A percentile compares a stretch with the other conserved stretches of the same genome.
Evolutionary conservation across 2,113 vertebrate species (phyloP).

Genomic region (Stigmatopora nigra): DNA sequence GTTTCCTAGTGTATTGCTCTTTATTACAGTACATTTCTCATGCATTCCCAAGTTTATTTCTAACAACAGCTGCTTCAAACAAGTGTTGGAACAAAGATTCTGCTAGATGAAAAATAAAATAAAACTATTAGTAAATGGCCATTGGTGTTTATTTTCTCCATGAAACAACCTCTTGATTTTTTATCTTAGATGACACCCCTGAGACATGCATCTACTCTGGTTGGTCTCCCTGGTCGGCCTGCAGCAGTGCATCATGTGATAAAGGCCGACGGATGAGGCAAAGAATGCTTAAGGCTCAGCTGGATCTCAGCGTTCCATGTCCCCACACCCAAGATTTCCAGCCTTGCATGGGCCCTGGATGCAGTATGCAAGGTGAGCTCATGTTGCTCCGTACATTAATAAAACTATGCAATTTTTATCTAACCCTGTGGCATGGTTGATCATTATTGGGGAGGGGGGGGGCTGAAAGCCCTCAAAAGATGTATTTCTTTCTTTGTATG

Average conservation of each 20-base stretch:
- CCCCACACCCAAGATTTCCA: conserved; percentile 97
- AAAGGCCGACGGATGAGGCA: conserved; percentile 97
- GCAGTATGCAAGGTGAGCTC: conserved; percentile 84
- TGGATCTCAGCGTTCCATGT: conserved; percentile 93
- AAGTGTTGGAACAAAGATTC: too few relatives aligned
- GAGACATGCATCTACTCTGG: conserved; percentile 99
- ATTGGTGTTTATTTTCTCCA: not conserved
- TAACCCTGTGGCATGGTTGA: not conserved
- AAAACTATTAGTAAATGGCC: not conserved
- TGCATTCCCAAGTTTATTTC: too few relatives aligned
- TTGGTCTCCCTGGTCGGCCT: conserved; percentile 98
- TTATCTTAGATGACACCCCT: conserved; percentile 85
- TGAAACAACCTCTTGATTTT: not conserved
- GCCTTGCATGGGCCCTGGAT: conserved; percentile 96
- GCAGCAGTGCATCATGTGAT: conserved; percentile 95
- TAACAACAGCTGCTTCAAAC: too few relatives aligned
- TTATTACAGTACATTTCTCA: too few relatives aligned
- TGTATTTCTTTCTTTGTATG: too few relatives aligned
- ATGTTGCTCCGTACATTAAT: not conserved
- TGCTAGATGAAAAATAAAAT: not conserved
- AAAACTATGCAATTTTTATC: not conserved
- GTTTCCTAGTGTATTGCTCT: too few relatives aligned
- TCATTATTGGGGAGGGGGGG: too few relatives aligned
- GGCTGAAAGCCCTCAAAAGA: too few relatives aligned
- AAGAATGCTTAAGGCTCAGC: conserved; percentile 95